phyloP scores from a whole-genome alignment of 2,888 invertebrate genomes.

The Ormyrus rosae region DNA sequence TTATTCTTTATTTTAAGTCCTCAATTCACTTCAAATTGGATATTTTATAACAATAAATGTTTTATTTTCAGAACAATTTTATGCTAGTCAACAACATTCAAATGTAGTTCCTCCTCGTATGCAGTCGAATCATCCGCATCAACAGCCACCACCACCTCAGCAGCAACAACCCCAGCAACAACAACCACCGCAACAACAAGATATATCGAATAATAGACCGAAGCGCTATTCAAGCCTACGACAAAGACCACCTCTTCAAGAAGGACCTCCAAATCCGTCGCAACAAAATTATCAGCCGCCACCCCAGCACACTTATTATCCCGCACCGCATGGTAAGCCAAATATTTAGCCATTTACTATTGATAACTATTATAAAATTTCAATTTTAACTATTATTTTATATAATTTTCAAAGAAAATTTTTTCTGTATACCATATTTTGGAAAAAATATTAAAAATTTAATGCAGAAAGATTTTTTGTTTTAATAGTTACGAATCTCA shows the following conservation, averaged over 20 bases:
- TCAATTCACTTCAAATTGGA: not conserved
- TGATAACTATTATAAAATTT: not conserved
- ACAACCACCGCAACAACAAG: slow-evolving; percentile 67
- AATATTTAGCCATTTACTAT: too few relatives aligned
- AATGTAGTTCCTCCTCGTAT: slow-evolving; percentile 71
- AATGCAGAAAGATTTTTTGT: not conserved
- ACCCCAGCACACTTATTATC: slow-evolving; percentile 72
- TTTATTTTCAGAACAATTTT: slow-evolving; percentile 69
- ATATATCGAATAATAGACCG: slow-evolving; percentile 77
- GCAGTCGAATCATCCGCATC: slow-evolving; percentile 72
- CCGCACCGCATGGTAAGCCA: slow-evolving; percentile 68
- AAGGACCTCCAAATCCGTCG: slow-evolving; percentile 63
- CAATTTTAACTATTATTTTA: not conserved
- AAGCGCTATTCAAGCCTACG: slow-evolving; percentile 84
- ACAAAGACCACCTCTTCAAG: slow-evolving; percentile 76
- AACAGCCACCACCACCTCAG: slow-evolving; percentile 62
- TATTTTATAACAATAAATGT: not conserved
- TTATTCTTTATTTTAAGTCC: not conserved
- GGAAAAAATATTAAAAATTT: not conserved
- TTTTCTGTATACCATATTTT: slow-evolving; percentile 22
- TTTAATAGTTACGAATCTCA: slow-evolving; percentile 6
- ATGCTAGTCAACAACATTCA: slow-evolving; percentile 70
- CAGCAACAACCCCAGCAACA: slow-evolving; percentile 65
- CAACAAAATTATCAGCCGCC: slow-evolving; percentile 70
- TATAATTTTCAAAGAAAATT: slow-evolving; percentile 8